Evolutionary conservation across 2,797 vertebrate genomes (phyloP), one percentile per base, ranked within the genome.

Genomic region (Astyanax mexicanus): DNA sequence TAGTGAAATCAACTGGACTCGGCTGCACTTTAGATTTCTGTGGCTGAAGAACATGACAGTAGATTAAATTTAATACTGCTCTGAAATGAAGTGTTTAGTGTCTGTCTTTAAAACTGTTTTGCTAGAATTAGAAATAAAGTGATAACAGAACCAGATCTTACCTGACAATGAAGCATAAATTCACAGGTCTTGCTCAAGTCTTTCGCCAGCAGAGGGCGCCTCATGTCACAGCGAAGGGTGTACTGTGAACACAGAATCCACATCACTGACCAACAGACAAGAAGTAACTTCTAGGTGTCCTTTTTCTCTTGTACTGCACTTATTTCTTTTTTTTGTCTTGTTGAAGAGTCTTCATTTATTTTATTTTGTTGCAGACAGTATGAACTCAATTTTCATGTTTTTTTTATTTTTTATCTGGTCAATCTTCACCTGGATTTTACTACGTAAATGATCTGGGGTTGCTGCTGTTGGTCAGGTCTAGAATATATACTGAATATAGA

Each of bases 171-270:
- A 0, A 99, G 90, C 77, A 99, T 99, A 89, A 99, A 99, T 84
- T 99, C 98, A 57, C 95, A 98, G 69, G 90, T 96, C 92, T 96
- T 96, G 62, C 89, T 97, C 79, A 99, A 86, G 90, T 98, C 97
- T 90, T 99, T 99, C 17, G 96, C 95, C 89, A 99, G 80, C 84
- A 99, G 93, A 3, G 98, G 93, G 52, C 97, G 95, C 79, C 93
- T 92, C 95, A 99, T 93, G 86, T 99, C 98, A 85, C 98, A 98
- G 81, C 97, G 95, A 8, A 98, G 92, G 0, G 92, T 94, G 80
- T 99, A 99, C 98, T 99, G 78, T 29, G 65, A 52, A 85, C 29
- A 69, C 17, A 35, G 23, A 52, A 1, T 5, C 29, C n/a, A n/a
- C n/a, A n/a, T 21, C 5, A 40, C 38, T 12, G 0, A 12, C 10